A percentile compares a stretch with the other conserved stretches of the same genome.
phyloP scores from a whole-genome alignment of 2,888 invertebrate genomes.

The Synergus gifuensis region DNA sequence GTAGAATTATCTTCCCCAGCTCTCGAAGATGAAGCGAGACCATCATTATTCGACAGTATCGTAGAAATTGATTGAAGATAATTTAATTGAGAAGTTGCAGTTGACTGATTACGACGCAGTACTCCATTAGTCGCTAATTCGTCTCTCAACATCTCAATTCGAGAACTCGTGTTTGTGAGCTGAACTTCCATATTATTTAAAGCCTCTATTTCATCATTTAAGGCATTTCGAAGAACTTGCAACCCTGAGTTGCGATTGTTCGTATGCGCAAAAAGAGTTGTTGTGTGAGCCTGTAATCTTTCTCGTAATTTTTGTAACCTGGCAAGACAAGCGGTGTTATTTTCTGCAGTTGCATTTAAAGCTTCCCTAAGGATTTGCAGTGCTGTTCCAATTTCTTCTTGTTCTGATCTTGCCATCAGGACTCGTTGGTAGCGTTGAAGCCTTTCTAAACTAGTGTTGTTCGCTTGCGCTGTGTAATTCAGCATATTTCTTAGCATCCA shows the following conservation, averaged over 20 bases:
- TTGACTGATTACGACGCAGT: slow-evolving; percentile 48
- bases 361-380: slow-evolving; percentile 55
- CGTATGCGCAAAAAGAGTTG: slow-evolving; percentile 49
- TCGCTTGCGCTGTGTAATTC: slow-evolving; percentile 56
- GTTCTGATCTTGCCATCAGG: slow-evolving; percentile 52
- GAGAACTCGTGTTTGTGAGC: slow-evolving; percentile 57
- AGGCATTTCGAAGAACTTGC: slow-evolving; percentile 50
- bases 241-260: slow-evolving; percentile 50
- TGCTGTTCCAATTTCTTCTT: slow-evolving; percentile 48
- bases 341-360: slow-evolving; percentile 56
- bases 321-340: slow-evolving; percentile 56
- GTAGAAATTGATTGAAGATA: slow-evolving; percentile 19
- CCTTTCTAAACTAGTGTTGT: slow-evolving; percentile 54
- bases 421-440: slow-evolving; percentile 55
- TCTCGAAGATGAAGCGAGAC: background rate
- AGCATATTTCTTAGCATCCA: slow-evolving; percentile 58
- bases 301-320: slow-evolving; percentile 58
- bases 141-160: slow-evolving; percentile 55
- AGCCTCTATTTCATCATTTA: slow-evolving; percentile 59
- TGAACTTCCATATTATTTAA: slow-evolving; percentile 59
- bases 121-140: slow-evolving; percentile 52
- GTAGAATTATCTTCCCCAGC: slow-evolving; percentile 4
- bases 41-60: slow-evolving; percentile 11
- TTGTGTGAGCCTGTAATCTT: slow-evolving; percentile 53
- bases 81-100: slow-evolving; percentile 39